Conservation (phyloP, 1,140 invertebrate genomes). For the Anagrus nilaparvatae region DNA sequence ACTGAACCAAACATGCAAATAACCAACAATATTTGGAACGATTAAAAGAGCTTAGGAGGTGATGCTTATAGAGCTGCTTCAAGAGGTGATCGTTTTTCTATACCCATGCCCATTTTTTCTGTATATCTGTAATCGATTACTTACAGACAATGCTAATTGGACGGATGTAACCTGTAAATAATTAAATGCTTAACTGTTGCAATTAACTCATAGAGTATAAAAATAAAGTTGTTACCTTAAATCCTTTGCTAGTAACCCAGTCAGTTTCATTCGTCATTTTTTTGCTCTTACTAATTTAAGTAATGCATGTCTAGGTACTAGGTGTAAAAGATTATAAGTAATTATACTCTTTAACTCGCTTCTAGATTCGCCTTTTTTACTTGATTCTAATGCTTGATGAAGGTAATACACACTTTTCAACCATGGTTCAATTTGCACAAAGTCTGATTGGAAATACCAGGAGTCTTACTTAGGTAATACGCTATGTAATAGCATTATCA, state of each 20-base stretch:
- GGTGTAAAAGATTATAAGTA: conserved; percentile 51
- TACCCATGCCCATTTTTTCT: conserved; percentile 35
- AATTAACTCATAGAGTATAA: too few relatives aligned
- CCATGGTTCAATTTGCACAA: conserved; percentile 42
- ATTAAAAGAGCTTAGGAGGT: conserved; percentile 56
- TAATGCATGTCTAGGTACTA: conserved; percentile 53
- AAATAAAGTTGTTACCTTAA: conserved; percentile 30
- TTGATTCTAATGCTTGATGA: conserved; percentile 34
- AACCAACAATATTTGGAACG: conserved; percentile 64
- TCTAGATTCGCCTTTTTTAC: conserved; percentile 35
- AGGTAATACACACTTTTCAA: conserved; percentile 50
- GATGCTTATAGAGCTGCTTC: conserved; percentile 57
- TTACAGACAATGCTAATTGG: conserved; percentile 51
- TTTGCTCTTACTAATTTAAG: conserved; percentile 49
- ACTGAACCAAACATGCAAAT: conserved; percentile 73
- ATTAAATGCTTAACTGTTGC: too few relatives aligned
- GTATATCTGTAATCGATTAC: conserved; percentile 52
- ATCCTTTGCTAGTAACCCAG: conserved; percentile 53
- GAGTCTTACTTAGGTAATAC: conserved; percentile 55
- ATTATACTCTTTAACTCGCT: conserved; percentile 33
- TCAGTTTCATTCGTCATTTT: conserved; percentile 57
- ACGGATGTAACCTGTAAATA: conserved; percentile 42
- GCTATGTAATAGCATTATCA: conserved; percentile 54
- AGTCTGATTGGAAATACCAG: conserved; percentile 50
- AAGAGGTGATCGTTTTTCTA: conserved; percentile 44